These are phyloP conservation scores for Trichonephila inaurata DNA, from an alignment of 1,140 invertebrate species.

Conservation along the genomic window DNA sequence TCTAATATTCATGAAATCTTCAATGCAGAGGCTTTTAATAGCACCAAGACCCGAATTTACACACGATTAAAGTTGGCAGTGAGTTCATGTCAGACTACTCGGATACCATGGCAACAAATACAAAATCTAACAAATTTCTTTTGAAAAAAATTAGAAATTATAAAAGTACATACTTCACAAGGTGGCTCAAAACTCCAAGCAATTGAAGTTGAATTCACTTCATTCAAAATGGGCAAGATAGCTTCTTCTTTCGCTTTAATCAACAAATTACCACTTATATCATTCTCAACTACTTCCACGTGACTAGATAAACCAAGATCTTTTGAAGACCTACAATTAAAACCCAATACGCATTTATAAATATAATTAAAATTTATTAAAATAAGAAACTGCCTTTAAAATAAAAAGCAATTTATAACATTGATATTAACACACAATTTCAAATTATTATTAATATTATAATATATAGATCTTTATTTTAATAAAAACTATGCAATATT, in stretches of 20 bases:
- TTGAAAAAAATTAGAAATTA: too few species aligned
- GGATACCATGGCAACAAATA: too few species aligned
- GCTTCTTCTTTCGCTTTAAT: constrained; percentile 44
- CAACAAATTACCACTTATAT: neutral
- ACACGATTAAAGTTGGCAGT: neutral
- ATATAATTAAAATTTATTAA: neutral
- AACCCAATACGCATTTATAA: neutral
- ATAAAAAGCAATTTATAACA: neutral
- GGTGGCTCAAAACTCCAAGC: constrained; percentile 2
- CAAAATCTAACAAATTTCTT: neutral
- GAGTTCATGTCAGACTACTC: neutral
- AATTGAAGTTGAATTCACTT: constrained; percentile 24
- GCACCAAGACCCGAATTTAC: neutral
- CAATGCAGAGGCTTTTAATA: neutral
- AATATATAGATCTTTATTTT: too few species aligned
- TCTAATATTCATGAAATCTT: too few species aligned
- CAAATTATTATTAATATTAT: too few species aligned
- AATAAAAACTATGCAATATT: too few species aligned
- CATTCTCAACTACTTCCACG: constrained; percentile 25
- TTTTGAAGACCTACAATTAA: neutral
- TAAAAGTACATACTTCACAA: neutral
- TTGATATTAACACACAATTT: neutral
- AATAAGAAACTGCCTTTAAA: neutral
- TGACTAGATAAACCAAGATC: neutral
- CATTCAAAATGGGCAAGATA: neutral